Conservation (phyloP, 1,140 invertebrate species). For the Drosophila kikkawai region DNA sequence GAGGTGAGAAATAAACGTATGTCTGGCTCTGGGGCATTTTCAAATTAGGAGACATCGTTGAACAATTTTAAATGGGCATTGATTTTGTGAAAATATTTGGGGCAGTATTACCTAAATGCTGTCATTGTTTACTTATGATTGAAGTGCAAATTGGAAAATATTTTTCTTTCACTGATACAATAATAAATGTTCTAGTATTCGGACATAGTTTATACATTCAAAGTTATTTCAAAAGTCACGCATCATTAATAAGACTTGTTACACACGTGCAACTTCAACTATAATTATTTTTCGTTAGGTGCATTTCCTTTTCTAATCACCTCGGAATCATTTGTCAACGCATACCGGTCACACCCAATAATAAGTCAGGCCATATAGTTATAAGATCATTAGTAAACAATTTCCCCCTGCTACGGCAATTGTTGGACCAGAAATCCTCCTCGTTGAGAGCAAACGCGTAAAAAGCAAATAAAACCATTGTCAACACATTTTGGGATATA, state of each 20-base stretch:
- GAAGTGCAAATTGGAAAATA: too few relatives aligned
- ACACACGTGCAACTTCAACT: slow-evolving; percentile 12
- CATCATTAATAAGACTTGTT: background rate
- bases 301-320: slow-evolving; percentile 12
- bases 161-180: too few relatives aligned
- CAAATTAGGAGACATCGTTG: slow-evolving; percentile 10
- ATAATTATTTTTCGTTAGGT: background rate
- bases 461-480: slow-evolving; percentile 80
- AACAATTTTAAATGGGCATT: background rate
- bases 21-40: slow-evolving; percentile 4
- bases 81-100: background rate
- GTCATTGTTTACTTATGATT: too few relatives aligned
- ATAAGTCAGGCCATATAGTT: slow-evolving; percentile 26
- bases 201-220: too few relatives aligned
- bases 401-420: slow-evolving; percentile 18
- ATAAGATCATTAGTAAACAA: slow-evolving; percentile 51
- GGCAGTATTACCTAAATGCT: too few relatives aligned
- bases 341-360: slow-evolving; percentile 39
- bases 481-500: slow-evolving; percentile 65
- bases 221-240: too few relatives aligned
- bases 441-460: slow-evolving; percentile 46
- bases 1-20: slow-evolving; percentile 72
- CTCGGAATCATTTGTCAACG: slow-evolving; percentile 31
- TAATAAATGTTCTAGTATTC: too few relatives aligned
- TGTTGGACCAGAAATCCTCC: slow-evolving; percentile 72